These are phyloP conservation scores for Alces alces DNA, from an alignment of 2,113 vertebrate genomes.

Conservation along the genomic window DNA sequence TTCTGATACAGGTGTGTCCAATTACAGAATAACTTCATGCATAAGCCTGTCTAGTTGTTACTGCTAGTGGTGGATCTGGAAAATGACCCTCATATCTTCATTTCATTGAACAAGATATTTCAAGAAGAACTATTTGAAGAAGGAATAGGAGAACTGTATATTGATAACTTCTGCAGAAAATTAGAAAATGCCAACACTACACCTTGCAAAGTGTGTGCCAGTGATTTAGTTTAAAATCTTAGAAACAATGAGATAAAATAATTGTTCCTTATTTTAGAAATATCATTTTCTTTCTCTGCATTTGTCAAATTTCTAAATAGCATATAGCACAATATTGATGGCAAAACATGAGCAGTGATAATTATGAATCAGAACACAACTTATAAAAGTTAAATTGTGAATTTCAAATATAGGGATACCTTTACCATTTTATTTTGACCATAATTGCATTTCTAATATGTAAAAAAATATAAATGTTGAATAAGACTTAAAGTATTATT, in stretches of 20 bases:
- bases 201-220: neutral
- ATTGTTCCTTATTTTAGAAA: neutral
- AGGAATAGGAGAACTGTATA: neutral
- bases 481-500: neutral
- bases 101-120: neutral
- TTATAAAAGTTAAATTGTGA: neutral
- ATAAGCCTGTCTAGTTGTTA: neutral
- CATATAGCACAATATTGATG: neutral
- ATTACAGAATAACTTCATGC: neutral
- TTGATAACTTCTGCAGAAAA: neutral
- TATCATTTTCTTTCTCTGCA: neutral
- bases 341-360: neutral
- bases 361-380: neutral
- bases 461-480: neutral
- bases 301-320: neutral
- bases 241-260: neutral
- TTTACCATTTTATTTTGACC: neutral
- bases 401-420: neutral
- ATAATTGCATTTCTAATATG: neutral
- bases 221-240: neutral
- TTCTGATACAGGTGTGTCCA: neutral
- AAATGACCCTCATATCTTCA: neutral
- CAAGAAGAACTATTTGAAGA: neutral
- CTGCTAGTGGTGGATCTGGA: neutral
- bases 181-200: neutral